A percentile compares a stretch with the other conserved stretches of the same genome.
Conservation (phyloP, 2,888 invertebrate genomes). For the Mythimna impura region DNA sequence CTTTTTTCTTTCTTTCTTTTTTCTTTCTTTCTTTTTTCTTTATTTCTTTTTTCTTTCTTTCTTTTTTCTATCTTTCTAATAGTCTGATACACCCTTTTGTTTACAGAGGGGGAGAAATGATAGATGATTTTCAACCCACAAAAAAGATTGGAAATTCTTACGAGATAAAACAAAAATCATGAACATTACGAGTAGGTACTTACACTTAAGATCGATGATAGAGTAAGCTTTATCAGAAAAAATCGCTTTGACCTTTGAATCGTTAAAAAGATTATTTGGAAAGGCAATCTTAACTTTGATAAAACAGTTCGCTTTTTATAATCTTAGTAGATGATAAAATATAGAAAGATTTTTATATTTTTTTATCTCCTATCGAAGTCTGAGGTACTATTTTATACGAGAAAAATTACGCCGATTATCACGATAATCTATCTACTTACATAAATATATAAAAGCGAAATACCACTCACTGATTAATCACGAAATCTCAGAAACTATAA, state of each 20-base stretch:
- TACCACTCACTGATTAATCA: too few species aligned
- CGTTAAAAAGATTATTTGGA: background rate
- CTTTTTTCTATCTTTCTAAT: too few species aligned
- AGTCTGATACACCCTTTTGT: too few species aligned
- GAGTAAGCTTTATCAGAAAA: background rate
- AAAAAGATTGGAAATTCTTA: too few species aligned
- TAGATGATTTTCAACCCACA: too few species aligned
- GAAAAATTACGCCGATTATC: background rate
- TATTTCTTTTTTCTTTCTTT: too few species aligned
- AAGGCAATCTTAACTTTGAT: background rate
- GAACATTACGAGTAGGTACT: background rate
- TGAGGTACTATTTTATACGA: background rate
- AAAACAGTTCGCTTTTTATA: background rate
- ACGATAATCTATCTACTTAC: too few species aligned
- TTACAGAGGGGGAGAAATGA: too few species aligned
- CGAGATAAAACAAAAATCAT: background rate
- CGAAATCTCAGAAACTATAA: too few species aligned
- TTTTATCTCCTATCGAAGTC: background rate
- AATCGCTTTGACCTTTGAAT: conserved; percentile 4
- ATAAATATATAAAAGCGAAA: too few species aligned
- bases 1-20: too few species aligned
- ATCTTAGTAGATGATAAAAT: background rate
- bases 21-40: too few species aligned
- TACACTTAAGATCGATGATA: background rate
- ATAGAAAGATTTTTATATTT: background rate